These are phyloP conservation scores for Meliscaeva auricollis DNA, from an alignment of 2,888 invertebrate genomes.

Conservation along the genomic window DNA sequence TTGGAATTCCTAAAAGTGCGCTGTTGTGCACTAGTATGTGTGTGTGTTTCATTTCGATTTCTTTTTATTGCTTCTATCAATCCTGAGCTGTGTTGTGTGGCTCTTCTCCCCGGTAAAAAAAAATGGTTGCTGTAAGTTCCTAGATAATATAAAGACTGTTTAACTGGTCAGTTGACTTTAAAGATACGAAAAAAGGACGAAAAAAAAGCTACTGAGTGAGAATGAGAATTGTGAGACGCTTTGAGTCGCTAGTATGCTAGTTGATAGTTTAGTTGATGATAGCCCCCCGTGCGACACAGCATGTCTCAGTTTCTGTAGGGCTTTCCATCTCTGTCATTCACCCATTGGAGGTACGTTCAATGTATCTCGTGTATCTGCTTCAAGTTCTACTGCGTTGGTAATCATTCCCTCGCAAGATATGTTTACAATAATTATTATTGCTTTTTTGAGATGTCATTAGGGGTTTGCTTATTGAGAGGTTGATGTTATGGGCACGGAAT, in stretches of 20 bases:
- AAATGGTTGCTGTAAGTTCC: slow-evolving; percentile 37
- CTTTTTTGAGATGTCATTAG: slow-evolving; percentile 51
- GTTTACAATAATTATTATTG: slow-evolving; percentile 72
- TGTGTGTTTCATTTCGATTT: slow-evolving; percentile 65
- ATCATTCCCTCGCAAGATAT: slow-evolving; percentile 60
- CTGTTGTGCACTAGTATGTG: background rate
- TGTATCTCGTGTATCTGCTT: slow-evolving; percentile 15
- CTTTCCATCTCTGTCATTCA: slow-evolving; percentile 56
- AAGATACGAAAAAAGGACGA: slow-evolving; percentile 58
- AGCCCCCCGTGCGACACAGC: slow-evolving; percentile 53
- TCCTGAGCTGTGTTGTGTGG: background rate
- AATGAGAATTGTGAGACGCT: slow-evolving; percentile 43
- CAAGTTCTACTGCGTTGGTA: slow-evolving; percentile 50
- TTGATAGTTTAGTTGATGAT: slow-evolving; percentile 47
- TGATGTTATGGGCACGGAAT: background rate
- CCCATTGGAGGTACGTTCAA: slow-evolving; percentile 23
- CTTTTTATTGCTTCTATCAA: slow-evolving; percentile 51
- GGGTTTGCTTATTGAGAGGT: background rate
- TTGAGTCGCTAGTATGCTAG: slow-evolving; percentile 30
- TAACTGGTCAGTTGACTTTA: slow-evolving; percentile 72
- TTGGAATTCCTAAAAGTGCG: slow-evolving; percentile 39
- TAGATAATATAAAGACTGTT: slow-evolving; percentile 66
- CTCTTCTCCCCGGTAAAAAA: slow-evolving; percentile 9
- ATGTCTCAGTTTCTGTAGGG: slow-evolving; percentile 30
- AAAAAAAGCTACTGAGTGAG: slow-evolving; percentile 41